phyloP scores from a whole-genome alignment of 2,113 vertebrate species.

The Cichladusa arquata region DNA sequence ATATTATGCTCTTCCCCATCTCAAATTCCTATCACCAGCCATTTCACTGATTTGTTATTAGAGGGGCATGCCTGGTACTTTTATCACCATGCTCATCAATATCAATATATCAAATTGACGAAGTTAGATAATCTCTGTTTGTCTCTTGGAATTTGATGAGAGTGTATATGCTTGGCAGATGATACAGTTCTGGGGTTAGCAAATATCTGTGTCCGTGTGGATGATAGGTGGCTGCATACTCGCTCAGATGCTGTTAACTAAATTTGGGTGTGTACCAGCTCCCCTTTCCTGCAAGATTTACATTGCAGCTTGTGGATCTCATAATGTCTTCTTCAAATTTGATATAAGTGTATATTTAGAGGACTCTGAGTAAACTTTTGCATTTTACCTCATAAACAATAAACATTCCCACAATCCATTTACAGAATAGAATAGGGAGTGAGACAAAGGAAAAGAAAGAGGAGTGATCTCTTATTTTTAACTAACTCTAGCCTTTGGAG shows the following conservation, averaged over 20 bases:
- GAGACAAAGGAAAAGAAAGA: not conserved
- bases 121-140: conserved; percentile 19
- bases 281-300: conserved; percentile 14
- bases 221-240: not conserved
- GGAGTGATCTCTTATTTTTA: not conserved
- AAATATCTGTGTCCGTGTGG: not conserved
- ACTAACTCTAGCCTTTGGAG: not conserved
- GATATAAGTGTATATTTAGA: not conserved
- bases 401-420: not conserved
- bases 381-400: not conserved
- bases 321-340: conserved; percentile 23
- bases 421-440: not conserved
- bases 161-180: not conserved
- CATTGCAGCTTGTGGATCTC: not conserved
- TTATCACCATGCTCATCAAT: not conserved
- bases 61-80: not conserved
- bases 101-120: not conserved
- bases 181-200: conserved; percentile 15
- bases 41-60: not conserved
- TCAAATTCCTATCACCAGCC: not conserved
- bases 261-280: not conserved
- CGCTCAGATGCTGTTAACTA: conserved; percentile 26
- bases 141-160: not conserved
- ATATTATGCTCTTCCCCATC: not conserved
- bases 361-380: not conserved